Conservation (phyloP, 2,113 vertebrate genomes). For the Candoia aspera region DNA sequence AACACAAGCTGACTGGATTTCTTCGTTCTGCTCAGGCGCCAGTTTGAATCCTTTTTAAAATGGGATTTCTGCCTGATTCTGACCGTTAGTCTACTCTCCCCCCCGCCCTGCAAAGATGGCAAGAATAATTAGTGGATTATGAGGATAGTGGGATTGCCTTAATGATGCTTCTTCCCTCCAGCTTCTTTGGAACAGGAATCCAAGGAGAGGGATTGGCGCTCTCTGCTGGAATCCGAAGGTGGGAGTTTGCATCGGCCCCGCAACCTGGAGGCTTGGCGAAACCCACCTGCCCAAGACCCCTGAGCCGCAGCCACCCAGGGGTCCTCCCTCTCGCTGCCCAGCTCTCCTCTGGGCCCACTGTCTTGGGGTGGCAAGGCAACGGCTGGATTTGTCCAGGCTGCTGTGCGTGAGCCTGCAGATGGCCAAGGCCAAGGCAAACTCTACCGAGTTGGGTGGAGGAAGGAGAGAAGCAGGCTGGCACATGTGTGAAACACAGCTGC, state of each 20-base stretch:
- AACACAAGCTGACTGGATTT: neutral
- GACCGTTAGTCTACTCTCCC: neutral
- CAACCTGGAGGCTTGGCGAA: neutral
- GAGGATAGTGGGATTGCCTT: neutral
- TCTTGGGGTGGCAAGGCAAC: neutral
- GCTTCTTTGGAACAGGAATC: neutral
- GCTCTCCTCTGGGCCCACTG: neutral
- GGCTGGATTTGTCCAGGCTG: neutral
- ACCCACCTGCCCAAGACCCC: neutral
- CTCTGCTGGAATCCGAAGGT: no score
- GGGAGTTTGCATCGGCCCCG: no score
- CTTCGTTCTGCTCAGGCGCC: neutral
- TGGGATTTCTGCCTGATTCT: slow-evolving; percentile 11
- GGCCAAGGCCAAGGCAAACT: neutral
- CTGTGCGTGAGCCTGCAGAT: neutral
- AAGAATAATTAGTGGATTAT: neutral
- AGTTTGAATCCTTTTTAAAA: neutral
- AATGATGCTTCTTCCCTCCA: neutral
- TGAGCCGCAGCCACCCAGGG: no score
- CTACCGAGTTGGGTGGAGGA: neutral
- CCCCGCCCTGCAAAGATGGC: neutral
- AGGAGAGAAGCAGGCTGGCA: no score
- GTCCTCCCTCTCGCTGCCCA: no score
- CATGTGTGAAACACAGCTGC: neutral
- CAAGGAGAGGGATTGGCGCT: neutral